Percentiles rank a stretch among this genome's conserved stretches.
These are phyloP conservation scores for Raja brachyura DNA, from an alignment of 2,113 vertebrate genomes.

Conservation along the genomic window DNA sequence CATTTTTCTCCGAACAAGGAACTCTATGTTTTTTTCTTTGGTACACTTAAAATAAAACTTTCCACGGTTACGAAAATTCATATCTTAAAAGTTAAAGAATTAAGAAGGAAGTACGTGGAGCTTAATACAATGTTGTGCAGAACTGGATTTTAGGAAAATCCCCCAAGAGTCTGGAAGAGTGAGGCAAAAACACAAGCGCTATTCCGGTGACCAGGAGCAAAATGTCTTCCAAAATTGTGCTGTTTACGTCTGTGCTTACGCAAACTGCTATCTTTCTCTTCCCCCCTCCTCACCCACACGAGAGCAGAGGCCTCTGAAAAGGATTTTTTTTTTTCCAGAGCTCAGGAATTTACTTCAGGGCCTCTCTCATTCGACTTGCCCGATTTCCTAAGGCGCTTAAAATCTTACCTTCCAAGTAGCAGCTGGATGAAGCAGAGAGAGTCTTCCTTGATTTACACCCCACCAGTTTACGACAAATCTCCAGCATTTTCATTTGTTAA, in stretches of 20 bases:
- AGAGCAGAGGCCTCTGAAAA: conserved; percentile 32
- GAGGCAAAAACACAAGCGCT: neutral
- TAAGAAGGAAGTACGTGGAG: neutral
- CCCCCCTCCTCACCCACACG: conserved; percentile 11
- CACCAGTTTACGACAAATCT: conserved; percentile 98
- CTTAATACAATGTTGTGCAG: neutral
- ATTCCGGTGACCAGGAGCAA: neutral
- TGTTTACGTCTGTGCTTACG: conserved; percentile 13
- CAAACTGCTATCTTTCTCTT: conserved; percentile 21
- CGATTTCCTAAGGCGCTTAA: neutral
- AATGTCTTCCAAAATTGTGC: conserved; percentile 25
- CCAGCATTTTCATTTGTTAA: conserved; percentile 94
- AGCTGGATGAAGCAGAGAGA: conserved; percentile 92
- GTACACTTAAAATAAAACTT: neutral
- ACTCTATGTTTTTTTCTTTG: neutral
- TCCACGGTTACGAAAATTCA: neutral
- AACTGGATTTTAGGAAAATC: neutral
- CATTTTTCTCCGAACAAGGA: neutral
- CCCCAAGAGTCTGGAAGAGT: neutral
- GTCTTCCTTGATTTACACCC: conserved; percentile 98
- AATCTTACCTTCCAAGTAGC: conserved; percentile 89
- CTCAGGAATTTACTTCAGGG: conserved; percentile 29
- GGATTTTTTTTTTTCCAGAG: neutral
- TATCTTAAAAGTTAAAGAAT: neutral
- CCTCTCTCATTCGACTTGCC: conserved; percentile 6